A percentile compares a stretch with the other conserved stretches of the same genome.
These are phyloP conservation scores for Cydia strobilella DNA, from an alignment of 1,140 invertebrate genomes.

Conservation along the genomic window DNA sequence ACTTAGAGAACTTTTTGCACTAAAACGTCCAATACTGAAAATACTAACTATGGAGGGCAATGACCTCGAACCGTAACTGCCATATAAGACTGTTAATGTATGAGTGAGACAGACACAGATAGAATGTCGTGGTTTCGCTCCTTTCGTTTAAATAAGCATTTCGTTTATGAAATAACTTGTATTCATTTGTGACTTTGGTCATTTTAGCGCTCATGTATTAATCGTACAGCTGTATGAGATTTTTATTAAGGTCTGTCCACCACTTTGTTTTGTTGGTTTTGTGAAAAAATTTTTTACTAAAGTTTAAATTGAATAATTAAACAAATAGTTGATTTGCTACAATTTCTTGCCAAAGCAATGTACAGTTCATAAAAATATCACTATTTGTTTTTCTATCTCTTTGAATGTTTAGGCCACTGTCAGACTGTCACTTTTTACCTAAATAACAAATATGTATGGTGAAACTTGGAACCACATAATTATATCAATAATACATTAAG, in stretches of 20 bases:
- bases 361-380: slow-evolving; percentile 35
- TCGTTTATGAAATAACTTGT: too few relatives aligned
- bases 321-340: neutral
- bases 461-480: too few relatives aligned
- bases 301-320: neutral
- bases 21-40: too few relatives aligned
- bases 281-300: neutral
- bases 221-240: too few relatives aligned
- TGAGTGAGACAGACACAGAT: neutral
- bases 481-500: too few relatives aligned
- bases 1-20: neutral
- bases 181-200: too few relatives aligned
- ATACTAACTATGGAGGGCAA: too few relatives aligned
- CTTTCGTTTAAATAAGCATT: too few relatives aligned
- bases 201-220: too few relatives aligned
- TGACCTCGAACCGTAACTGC: too few relatives aligned
- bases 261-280: neutral
- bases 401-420: neutral
- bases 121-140: neutral
- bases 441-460: neutral
- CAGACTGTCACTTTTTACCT: neutral
- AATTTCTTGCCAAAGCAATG: slow-evolving; percentile 57
- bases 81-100: neutral
- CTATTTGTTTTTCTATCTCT: neutral
- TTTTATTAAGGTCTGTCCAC: neutral